Conservation (phyloP, 2,113 vertebrate genomes). For the Genyomyrus donnyi region DNA sequence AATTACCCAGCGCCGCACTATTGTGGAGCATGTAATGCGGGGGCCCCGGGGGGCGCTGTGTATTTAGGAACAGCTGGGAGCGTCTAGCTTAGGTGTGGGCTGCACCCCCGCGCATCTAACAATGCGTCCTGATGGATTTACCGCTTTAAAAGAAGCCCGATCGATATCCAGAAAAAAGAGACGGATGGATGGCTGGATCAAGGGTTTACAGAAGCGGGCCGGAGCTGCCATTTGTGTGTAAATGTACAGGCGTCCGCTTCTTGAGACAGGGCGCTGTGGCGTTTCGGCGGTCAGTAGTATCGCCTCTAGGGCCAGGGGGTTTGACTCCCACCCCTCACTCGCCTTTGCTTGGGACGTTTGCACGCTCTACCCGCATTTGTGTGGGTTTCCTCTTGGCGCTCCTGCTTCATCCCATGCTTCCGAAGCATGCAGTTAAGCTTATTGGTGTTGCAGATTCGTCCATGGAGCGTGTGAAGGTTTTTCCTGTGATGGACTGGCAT, state of each 20-base stretch:
- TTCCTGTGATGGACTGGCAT: not conserved
- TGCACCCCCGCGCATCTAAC: slow-evolving; percentile 12
- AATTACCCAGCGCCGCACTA: slow-evolving; percentile 50
- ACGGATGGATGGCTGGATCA: not conserved
- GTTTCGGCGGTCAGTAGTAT: not conserved
- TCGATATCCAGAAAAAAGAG: not conserved
- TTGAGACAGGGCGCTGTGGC: not conserved
- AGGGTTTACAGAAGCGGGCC: not conserved
- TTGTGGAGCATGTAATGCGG: slow-evolving; percentile 32
- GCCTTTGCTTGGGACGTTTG: not conserved
- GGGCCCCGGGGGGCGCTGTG: slow-evolving; percentile 33
- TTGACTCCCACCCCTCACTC: not conserved
- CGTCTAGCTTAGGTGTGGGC: slow-evolving; percentile 26
- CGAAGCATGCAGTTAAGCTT: not conserved
- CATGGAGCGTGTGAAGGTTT: not conserved
- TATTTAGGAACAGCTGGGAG: slow-evolving; percentile 33
- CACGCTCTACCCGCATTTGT: not conserved
- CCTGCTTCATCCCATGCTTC: not conserved
- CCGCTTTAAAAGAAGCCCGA: slow-evolving; percentile 14
- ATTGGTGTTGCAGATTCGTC: not conserved
- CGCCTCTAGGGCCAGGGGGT: not conserved
- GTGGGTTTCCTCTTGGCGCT: not conserved
- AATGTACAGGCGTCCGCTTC: not conserved
- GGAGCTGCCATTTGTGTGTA: not conserved
- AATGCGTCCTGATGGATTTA: slow-evolving; percentile 2